A percentile compares a stretch with the other conserved stretches of the same genome.
Conservation (phyloP, 2,113 vertebrate species). For the Larimichthys polyactis region DNA sequence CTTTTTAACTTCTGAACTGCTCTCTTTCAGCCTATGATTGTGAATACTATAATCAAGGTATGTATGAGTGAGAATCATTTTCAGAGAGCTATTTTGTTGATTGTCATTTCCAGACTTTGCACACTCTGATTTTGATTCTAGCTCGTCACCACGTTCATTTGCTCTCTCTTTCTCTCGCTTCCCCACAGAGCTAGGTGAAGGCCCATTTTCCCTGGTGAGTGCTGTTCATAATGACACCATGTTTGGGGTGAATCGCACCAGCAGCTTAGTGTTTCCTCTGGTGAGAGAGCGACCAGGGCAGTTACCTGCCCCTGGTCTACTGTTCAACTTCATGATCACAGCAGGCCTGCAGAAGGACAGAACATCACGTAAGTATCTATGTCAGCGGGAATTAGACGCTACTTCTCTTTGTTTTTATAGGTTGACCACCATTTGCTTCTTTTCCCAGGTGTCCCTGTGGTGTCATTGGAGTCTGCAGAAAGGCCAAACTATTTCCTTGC, state of each 20-base stretch:
- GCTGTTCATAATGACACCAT: slow-evolving; percentile 89
- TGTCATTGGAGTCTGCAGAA: slow-evolving; percentile 96
- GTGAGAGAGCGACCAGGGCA: slow-evolving; percentile 81
- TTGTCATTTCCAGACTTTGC: not conserved
- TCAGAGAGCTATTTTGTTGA: slow-evolving; percentile 13
- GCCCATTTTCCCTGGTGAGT: slow-evolving; percentile 92
- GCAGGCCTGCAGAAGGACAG: slow-evolving; percentile 92
- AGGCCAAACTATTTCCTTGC: slow-evolving; percentile 96
- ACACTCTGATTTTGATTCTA: not conserved
- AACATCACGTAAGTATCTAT: slow-evolving; percentile 87
- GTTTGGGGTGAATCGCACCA: slow-evolving; percentile 92
- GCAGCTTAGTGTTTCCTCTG: slow-evolving; percentile 90
- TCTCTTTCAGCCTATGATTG: slow-evolving; percentile 93
- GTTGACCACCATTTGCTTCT: not conserved
- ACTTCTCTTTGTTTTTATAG: not conserved
- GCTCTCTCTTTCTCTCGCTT: slow-evolving; percentile 6
- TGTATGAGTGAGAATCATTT: slow-evolving; percentile 39
- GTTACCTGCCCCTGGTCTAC: slow-evolving; percentile 78
- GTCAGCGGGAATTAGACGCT: not conserved
- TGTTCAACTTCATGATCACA: slow-evolving; percentile 97
- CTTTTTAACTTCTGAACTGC: slow-evolving; percentile 12
- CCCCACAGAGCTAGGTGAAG: slow-evolving; percentile 91
- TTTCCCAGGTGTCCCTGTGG: slow-evolving; percentile 86
- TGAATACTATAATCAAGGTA: slow-evolving; percentile 99
- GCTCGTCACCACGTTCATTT: slow-evolving; percentile 23